Conservation (phyloP, 2,888 invertebrate species). For the Drepanosiphum platanoidis region DNA sequence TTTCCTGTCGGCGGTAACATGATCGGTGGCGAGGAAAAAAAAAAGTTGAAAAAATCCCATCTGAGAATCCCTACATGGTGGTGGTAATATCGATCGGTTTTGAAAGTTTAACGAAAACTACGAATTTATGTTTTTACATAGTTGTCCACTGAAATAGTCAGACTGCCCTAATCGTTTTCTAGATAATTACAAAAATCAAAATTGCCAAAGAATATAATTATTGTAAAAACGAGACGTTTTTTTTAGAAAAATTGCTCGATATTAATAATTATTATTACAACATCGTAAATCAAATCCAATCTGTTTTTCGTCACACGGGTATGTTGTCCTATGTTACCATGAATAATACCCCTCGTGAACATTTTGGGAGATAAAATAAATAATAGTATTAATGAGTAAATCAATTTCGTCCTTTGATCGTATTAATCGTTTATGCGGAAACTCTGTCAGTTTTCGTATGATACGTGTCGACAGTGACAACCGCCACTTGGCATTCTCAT, state of each 20-base stretch:
- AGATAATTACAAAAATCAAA: too few species aligned
- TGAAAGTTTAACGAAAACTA: background rate
- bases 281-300: background rate
- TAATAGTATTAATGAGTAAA: too few species aligned
- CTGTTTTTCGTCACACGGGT: background rate
- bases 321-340: too few species aligned
- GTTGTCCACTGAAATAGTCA: background rate
- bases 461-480: too few species aligned
- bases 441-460: background rate
- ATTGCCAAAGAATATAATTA: too few species aligned
- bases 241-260: too few species aligned
- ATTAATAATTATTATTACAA: background rate
- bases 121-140: background rate
- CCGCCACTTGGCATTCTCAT: background rate
- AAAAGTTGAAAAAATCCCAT: background rate
- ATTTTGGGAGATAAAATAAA: too few species aligned
- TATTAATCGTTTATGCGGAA: background rate
- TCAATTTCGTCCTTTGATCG: background rate
- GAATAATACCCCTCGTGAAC: too few species aligned
- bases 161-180: too few species aligned
- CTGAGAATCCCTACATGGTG: background rate
- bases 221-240: too few species aligned
- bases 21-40: background rate
- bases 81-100: background rate
- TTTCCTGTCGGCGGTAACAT: background rate